These are phyloP conservation scores for Stenurella melanura DNA, from an alignment of 2,888 invertebrate genomes.

Conservation along the genomic window DNA sequence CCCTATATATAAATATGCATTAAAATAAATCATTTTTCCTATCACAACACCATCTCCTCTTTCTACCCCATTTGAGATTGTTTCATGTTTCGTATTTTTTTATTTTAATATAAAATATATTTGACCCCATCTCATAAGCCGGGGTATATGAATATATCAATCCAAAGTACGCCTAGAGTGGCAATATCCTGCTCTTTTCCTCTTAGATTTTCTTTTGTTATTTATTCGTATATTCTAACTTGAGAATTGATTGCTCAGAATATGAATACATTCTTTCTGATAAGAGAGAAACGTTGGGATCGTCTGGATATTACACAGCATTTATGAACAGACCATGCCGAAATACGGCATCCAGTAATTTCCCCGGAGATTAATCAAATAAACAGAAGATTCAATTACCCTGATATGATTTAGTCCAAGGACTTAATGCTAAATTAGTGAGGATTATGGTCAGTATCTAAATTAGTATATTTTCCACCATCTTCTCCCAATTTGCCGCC, in stretches of 20 bases:
- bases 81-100: neutral
- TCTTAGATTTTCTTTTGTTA: constrained; percentile 2
- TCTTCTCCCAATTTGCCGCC: neutral
- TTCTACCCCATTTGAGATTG: neutral
- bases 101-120: neutral
- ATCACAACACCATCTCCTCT: too few species aligned
- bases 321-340: neutral
- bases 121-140: neutral
- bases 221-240: neutral
- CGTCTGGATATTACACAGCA: neutral
- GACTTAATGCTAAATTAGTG: neutral
- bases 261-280: neutral
- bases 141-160: constrained; percentile 6
- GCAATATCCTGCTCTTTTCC: neutral
- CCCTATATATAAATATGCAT: neutral
- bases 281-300: neutral
- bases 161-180: constrained; percentile 1
- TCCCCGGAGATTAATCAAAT: constrained; percentile 15
- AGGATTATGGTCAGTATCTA: neutral
- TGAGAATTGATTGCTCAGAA: constrained; percentile 8
- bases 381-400: constrained; percentile 19
- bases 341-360: neutral
- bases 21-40: too few species aligned
- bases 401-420: constrained; percentile 12
- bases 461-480: too few species aligned